Conservation (phyloP, 2,888 invertebrate species). For the Drosophila austrosaltans region DNA sequence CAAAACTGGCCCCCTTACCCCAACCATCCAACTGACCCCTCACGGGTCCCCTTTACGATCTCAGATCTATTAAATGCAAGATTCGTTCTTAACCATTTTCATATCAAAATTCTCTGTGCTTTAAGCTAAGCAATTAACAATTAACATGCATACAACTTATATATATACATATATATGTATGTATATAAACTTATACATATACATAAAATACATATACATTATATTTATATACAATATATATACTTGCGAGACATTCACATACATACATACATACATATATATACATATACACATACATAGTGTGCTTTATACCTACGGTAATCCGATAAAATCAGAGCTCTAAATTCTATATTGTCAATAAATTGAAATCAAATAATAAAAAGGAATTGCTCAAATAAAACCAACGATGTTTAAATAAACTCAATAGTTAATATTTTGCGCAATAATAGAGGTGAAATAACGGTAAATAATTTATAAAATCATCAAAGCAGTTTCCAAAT, state of each 20-base stretch:
- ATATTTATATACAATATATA: slow-evolving; percentile 46
- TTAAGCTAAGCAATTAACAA: slow-evolving; percentile 73
- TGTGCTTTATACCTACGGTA: slow-evolving; percentile 72
- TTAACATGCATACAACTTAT: slow-evolving; percentile 34
- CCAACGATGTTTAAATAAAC: not conserved
- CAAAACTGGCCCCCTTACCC: not conserved
- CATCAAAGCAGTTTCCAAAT: too few species aligned
- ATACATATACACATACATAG: slow-evolving; percentile 53
- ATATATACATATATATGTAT: slow-evolving; percentile 36
- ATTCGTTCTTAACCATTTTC: slow-evolving; percentile 61
- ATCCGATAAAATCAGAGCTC: slow-evolving; percentile 56
- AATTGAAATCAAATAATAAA: slow-evolving; percentile 43
- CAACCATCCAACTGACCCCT: too few species aligned
- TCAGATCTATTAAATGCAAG: slow-evolving; percentile 49
- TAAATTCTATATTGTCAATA: slow-evolving; percentile 76
- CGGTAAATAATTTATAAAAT: too few species aligned
- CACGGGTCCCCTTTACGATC: not conserved
- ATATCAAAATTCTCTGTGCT: slow-evolving; percentile 77
- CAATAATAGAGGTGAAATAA: too few species aligned
- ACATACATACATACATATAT: slow-evolving; percentile 43
- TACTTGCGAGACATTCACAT: slow-evolving; percentile 36
- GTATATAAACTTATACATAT: slow-evolving; percentile 25
- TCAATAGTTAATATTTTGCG: not conserved
- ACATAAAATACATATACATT: slow-evolving; percentile 30
- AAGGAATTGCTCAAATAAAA: slow-evolving; percentile 2